Conservation (phyloP, 2,797 vertebrate genomes). For the Argentina silus region DNA sequence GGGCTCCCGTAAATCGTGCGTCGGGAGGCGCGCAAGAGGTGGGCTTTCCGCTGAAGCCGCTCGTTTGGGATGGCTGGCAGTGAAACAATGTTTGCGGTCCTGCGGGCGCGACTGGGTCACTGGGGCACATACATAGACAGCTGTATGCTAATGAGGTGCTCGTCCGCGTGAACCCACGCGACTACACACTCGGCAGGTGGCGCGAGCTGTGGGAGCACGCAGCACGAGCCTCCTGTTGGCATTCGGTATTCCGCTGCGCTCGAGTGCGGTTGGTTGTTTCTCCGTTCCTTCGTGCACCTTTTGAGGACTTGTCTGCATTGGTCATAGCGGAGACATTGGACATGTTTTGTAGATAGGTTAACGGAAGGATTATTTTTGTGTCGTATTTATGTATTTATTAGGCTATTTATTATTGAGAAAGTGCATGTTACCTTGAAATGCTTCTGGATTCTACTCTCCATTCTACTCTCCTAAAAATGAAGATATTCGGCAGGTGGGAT, state of each 20-base stretch:
- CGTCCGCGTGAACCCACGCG: constrained; percentile 46
- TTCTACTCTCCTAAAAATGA: constrained; percentile 74
- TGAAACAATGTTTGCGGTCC: constrained; percentile 56
- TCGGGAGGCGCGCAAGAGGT: constrained; percentile 11
- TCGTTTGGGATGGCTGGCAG: constrained; percentile 3
- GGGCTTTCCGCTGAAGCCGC: background rate
- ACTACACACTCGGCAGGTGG: constrained; percentile 35
- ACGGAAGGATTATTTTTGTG: background rate
- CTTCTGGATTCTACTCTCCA: constrained; percentile 64
- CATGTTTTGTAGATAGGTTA: background rate
- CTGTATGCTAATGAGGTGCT: constrained; percentile 85
- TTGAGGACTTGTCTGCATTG: background rate
- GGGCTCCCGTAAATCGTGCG: constrained; percentile 56
- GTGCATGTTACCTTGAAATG: constrained; percentile 44
- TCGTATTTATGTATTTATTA: background rate
- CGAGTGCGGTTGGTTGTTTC: constrained; percentile 1
- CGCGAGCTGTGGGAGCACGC: background rate
- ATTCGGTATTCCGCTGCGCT: constrained; percentile 7
- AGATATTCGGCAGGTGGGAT: constrained; percentile 81
- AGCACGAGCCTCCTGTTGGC: constrained; percentile 28
- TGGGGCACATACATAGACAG: constrained; percentile 67
- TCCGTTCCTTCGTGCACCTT: background rate
- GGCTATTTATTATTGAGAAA: background rate
- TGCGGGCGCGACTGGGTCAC: constrained; percentile 47
- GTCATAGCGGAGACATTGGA: background rate